Conservation (phyloP, 2,888 invertebrate genomes). For the Phlogophora meticulosa region DNA sequence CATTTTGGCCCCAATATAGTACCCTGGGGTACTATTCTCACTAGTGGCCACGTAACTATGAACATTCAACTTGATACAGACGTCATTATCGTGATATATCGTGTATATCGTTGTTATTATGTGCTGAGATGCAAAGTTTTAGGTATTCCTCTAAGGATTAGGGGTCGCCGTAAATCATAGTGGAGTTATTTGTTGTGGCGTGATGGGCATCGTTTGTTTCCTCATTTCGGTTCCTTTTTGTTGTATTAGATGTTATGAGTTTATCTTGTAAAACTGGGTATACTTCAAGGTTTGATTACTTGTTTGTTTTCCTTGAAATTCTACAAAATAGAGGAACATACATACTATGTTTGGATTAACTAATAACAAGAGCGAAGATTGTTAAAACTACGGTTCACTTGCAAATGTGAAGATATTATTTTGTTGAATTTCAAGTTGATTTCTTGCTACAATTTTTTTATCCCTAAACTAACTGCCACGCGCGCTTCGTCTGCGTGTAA, state of each 20-base stretch:
- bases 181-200: slow-evolving; percentile 30
- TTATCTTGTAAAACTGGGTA: not conserved
- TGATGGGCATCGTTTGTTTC: slow-evolving; percentile 50
- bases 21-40: slow-evolving; percentile 71
- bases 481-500: no score
- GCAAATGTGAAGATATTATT: no score
- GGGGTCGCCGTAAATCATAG: slow-evolving; percentile 46
- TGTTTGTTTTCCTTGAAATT: not conserved
- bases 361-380: not conserved
- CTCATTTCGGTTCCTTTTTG: slow-evolving; percentile 12
- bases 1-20: slow-evolving; percentile 67
- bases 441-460: no score
- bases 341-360: not conserved
- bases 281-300: not conserved
- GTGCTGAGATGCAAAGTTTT: slow-evolving; percentile 64
- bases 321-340: not conserved
- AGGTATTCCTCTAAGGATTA: slow-evolving; percentile 67
- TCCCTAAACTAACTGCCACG: no score
- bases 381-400: not conserved
- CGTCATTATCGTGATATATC: slow-evolving; percentile 54
- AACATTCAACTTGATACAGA: slow-evolving; percentile 67
- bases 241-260: slow-evolving; percentile 8
- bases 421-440: no score
- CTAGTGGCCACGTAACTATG: slow-evolving; percentile 63
- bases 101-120: slow-evolving; percentile 56